Base-by-base conservation (phyloP, 1,140 invertebrate species). In the Cherax destructor region DNA sequence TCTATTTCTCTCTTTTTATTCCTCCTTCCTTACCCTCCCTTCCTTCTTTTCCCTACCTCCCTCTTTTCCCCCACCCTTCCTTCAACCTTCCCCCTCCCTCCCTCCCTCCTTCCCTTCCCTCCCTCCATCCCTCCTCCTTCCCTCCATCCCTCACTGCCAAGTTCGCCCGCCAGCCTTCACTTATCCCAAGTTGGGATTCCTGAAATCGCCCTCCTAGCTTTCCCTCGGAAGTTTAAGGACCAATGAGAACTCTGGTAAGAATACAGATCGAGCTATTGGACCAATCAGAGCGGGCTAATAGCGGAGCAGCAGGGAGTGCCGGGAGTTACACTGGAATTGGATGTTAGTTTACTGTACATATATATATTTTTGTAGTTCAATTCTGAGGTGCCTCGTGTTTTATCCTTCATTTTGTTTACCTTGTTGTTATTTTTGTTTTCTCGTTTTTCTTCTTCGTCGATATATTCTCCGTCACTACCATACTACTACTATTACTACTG, bases 201-300 rank as follows among this genome's bases (percentile, higher is more conserved):
- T 30, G 76, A 78, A 78, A 78, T 78, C 41, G 76, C n/a, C 76
- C 76, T 78, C 76, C 30, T 41, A 78, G 30, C 76, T 78, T 78
- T 24, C 76, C 49, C 76, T 59, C 41, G 76, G 30, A 78, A 78
- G 76, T 78, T 78, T 78, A 6, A 78, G 76, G 76, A 49, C 76
- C 76, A 78, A 78, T 78, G 76, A 78, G 76, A 78, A 78, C 13
- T 24, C 76, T 16, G 16, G 30, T 78, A 78, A 78, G 76, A 78
- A 78, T 47, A 78, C 6, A 49, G 13, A 78, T 49, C 21, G 30
- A 13, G 30, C 30, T 10, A 49, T 18, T 49, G n/a, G 30, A 47
- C 76, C 76, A 78, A 78, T 78, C 76, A 78, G 76, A 78, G 41
- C 76, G 4, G 1, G 56, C 9, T 9, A 59, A 59, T 59, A 59